Evolutionary conservation across 2,113 vertebrate species (phyloP).

Genomic region (Thinocorus orbignyianus): DNA sequence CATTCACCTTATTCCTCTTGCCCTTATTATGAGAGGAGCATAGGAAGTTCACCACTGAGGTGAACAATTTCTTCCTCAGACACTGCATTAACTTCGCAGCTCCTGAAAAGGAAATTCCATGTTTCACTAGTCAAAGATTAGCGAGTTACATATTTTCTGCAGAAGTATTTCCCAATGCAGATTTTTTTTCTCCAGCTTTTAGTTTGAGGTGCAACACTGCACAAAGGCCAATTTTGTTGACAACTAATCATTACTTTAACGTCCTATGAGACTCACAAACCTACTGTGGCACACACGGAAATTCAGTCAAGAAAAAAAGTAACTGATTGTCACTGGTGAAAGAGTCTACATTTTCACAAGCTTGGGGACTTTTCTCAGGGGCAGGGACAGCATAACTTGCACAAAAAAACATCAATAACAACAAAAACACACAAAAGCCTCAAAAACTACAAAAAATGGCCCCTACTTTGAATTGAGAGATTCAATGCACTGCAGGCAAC

Average conservation of each 20-base stretch:
- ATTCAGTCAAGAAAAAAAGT: neutral
- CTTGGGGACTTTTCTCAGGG: neutral
- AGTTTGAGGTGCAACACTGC: neutral
- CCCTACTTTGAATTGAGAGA: neutral
- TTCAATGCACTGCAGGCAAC: neutral
- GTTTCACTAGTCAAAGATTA: neutral
- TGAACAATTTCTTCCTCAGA: neutral
- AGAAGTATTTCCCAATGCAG: neutral
- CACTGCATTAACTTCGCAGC: neutral
- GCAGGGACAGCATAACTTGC: neutral
- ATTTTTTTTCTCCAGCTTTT: neutral
- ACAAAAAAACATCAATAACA: neutral
- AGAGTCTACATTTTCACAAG: neutral
- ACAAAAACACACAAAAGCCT: neutral
- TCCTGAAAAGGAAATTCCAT: neutral
- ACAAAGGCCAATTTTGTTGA: neutral
- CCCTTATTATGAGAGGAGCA: neutral
- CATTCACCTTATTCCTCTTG: neutral
- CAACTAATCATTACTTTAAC: neutral
- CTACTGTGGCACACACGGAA: neutral
- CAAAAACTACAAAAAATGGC: neutral
- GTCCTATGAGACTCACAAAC: neutral
- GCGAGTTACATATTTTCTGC: neutral
- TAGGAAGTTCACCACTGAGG: neutral
- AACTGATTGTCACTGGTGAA: neutral